Base-by-base conservation (phyloP, 2,888 invertebrate species). In the Erebia palarica region DNA sequence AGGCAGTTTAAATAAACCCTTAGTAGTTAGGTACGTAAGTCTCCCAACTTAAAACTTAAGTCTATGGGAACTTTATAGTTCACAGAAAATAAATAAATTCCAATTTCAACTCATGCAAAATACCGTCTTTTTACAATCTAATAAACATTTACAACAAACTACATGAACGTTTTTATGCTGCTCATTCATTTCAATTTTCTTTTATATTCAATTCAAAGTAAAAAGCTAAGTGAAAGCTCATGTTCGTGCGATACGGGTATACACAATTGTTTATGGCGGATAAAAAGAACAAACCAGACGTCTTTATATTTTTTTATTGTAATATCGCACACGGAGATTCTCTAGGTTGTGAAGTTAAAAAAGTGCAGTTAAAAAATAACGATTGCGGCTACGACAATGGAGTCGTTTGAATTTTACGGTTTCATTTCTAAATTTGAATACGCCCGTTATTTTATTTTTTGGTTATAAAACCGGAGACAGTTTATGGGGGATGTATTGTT, bases 241-340 rank as follows among this genome's bases (percentile, higher is more conserved):
- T 65, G 69, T 73, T n/a, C 71, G 65, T 61, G 58, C 47, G 65
- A 77, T 77, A 75, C 77, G 77, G 76, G 76, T 70, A 57, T 60
- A 72, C 63, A 73, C 72, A 75, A 77, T 72, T 66, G 61, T 69
- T 71, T 58, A 73, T 53, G 65, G 47, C 21, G 53, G 14, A 61
- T 68, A 68, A 65, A 68, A 55, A 55, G 49, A 58, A 63, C 68
- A 63, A 71, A 66, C 68, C 68, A 68, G 69, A 70, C 64, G 53
- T 72, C 73, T 72, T 75, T 67, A 71, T 72, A 67, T 67, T 60
- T 10, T 72, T 73, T 75, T 59, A 72, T 68, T 68, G 51, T 36
- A 65, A 57, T 72, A 72, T 72, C 72, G 65, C 67, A 72, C 69
- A 70, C 60, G 53, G 72, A 61, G 72, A 72, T 73, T 71, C 60